These are phyloP conservation scores for Cherax quadricarinatus DNA, from an alignment of 1,140 invertebrate species.

Conservation along the genomic window DNA sequence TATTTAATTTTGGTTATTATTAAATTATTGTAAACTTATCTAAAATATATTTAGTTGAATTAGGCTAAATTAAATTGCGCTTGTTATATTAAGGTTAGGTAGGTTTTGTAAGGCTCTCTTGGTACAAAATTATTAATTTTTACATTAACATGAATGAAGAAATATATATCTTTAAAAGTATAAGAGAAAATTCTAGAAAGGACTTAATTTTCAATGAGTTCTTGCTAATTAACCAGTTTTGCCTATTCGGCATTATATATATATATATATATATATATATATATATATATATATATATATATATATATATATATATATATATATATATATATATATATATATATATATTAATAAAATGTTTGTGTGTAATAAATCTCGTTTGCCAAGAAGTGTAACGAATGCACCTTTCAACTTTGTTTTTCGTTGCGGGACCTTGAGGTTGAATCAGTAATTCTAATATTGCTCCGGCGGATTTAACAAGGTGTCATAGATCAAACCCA, in stretches of 20 bases:
- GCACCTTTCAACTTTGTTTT: not conserved
- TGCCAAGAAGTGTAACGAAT: not conserved
- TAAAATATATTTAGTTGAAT: no score
- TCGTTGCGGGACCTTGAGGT: not conserved
- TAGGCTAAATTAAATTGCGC: no score
- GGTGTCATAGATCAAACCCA: conserved; percentile 5
- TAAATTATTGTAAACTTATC: no score
- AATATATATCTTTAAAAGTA: no score
- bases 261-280: not conserved
- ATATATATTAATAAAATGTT: conserved; percentile 2
- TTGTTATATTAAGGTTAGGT: no score
- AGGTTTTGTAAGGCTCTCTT: no score
- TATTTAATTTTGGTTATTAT: no score
- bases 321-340: not conserved
- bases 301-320: not conserved
- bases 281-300: conserved; percentile 6
- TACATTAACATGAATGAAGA: no score
- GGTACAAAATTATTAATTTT: no score
- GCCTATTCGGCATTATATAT: not conserved
- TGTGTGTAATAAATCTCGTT: not conserved
- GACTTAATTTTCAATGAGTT: no score
- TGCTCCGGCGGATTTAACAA: conserved; percentile 6
- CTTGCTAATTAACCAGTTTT: no score
- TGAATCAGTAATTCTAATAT: not conserved
- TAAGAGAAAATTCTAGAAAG: no score